Percentiles rank a stretch among this genome's conserved stretches.
These are phyloP conservation scores for Xenops minutus DNA, from an alignment of 2,797 vertebrate species.

Conservation along the genomic window DNA sequence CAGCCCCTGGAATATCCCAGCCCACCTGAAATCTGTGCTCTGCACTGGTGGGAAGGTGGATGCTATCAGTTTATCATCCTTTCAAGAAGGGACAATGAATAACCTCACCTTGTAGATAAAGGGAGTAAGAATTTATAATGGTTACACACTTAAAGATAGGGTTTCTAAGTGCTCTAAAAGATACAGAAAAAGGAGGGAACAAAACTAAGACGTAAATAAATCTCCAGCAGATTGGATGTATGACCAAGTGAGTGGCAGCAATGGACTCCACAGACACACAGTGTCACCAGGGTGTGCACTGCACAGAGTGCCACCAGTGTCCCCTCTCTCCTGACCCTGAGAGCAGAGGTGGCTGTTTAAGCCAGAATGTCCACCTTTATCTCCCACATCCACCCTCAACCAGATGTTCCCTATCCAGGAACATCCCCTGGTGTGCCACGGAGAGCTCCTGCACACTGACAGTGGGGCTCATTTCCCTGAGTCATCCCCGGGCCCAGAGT, in stretches of 20 bases:
- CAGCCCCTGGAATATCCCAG: not conserved
- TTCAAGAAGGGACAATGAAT: not conserved
- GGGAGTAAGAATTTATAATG: not conserved
- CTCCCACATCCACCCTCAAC: not conserved
- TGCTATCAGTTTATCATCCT: not conserved
- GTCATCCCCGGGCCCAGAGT: not conserved
- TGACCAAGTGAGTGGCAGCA: accelerated
- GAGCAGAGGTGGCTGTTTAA: not conserved
- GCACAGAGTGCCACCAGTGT: not conserved
- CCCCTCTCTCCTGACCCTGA: not conserved
- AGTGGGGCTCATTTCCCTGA: not conserved
- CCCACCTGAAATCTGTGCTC: not conserved
- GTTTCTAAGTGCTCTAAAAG: not conserved
- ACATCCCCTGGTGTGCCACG: not conserved
- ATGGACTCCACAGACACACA: not conserved
- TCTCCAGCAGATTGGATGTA: not conserved
- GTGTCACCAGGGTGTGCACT: accelerated
- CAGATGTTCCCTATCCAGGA: not conserved
- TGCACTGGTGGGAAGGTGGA: not conserved
- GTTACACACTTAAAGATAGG: not conserved
- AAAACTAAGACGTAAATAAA: not conserved
- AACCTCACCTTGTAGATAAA: not conserved
- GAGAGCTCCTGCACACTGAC: not conserved
- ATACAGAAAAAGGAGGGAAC: not conserved
- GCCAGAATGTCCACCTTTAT: not conserved